Evolutionary conservation across 1,140 invertebrate species (phyloP).

Genomic region (Danaus plexippus): DNA sequence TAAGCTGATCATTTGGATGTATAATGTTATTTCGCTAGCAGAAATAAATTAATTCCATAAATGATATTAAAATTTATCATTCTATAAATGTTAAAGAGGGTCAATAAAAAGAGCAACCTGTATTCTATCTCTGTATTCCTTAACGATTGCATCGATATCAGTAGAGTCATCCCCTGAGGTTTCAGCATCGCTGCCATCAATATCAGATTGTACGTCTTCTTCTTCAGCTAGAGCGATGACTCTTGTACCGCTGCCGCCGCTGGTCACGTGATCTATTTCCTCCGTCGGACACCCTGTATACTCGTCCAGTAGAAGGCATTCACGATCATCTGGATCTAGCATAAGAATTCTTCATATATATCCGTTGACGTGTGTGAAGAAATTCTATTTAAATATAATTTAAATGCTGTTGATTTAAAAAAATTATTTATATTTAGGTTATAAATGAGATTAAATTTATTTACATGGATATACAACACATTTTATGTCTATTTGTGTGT

Average conservation of each 20-base stretch:
- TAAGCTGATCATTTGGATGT: background rate
- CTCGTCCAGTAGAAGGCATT: slow-evolving; percentile 70
- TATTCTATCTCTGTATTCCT: slow-evolving; percentile 72
- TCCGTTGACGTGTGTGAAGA: too few relatives aligned
- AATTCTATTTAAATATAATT: too few relatives aligned
- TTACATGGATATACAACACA: too few relatives aligned
- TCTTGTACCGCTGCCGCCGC: slow-evolving; percentile 35
- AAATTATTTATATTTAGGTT: too few relatives aligned
- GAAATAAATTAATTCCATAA: too few relatives aligned
- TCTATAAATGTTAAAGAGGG: too few relatives aligned
- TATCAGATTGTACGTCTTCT: slow-evolving; percentile 44
- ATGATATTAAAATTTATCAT: too few relatives aligned
- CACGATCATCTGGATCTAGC: slow-evolving; percentile 64
- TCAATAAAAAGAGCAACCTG: slow-evolving; percentile 42
- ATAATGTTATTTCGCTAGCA: background rate
- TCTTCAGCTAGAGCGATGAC: slow-evolving; percentile 56
- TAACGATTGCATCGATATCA: slow-evolving; percentile 73
- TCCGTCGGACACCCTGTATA: slow-evolving; percentile 61
- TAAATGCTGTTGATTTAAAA: too few relatives aligned
- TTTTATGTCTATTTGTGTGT: too few relatives aligned
- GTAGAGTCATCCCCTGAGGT: slow-evolving; percentile 68
- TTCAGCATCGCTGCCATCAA: slow-evolving; percentile 57
- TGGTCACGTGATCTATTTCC: slow-evolving; percentile 43
- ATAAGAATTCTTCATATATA: too few relatives aligned
- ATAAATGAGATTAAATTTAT: too few relatives aligned